Evolutionary conservation across 2,888 invertebrate species (phyloP), one percentile per base, ranked within the genome.

Genomic region (Axea sp.): DNA sequence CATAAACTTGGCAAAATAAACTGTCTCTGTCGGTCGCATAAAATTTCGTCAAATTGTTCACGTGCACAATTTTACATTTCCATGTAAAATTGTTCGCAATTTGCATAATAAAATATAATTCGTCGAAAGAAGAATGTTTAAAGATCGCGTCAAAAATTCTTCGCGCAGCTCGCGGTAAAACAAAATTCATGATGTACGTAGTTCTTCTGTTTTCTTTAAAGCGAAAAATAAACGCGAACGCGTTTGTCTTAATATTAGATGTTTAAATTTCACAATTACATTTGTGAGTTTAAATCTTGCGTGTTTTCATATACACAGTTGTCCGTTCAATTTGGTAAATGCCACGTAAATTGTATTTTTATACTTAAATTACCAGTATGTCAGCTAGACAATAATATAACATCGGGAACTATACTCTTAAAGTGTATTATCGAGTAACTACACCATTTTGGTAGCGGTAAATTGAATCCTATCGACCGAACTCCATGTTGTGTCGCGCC

Each of bases 391-490:
- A 80, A 80, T 81, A 80, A 79, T 80, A 79, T 72, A 72, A 78
- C 79, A 74, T 73, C 49, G 73, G 57, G 24, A 73, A 77, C 77
- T 73, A 53, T 69, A 75, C 76, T 76, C 78, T 77, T 77, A 75
- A 78, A 79, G 76, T 78, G 77, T 79, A 81, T 82, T 80, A 80
- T 78, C 76, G 75, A 74, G 79, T 78, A 79, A 73, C 73, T 76
- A 72, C 79, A 78, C 77, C 81, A 76, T 80, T 81, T 82, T 77
- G 80, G 79, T 77, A 78, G 78, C 76, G 76, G 79, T 78, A 81
- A 81, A 82, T 82, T 82, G 81, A 82, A 82, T 81, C 80, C 76
- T 77, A 81, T 81, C 80, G 81, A 76, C 73, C 77, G 75, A 73
- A 74, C 73, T 73, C 31, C 62, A 65, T 62, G 51, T 69, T 62